A percentile compares a stretch with the other conserved stretches of the same genome.
Evolutionary conservation across 2,888 invertebrate genomes (phyloP).

Genomic region (Nineta flava): DNA sequence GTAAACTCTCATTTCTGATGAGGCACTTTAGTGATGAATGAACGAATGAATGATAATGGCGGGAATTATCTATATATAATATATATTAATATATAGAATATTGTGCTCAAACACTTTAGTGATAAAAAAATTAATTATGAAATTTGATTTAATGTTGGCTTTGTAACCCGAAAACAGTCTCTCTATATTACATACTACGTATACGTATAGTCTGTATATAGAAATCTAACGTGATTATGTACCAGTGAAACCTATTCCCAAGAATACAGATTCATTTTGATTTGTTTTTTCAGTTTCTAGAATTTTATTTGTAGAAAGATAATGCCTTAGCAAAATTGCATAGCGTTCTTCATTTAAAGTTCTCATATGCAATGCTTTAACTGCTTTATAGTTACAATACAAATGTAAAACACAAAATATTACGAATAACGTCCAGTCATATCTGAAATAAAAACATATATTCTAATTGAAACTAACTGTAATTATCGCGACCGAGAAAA

Average conservation of each 20-base stretch:
- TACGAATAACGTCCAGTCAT: conserved; percentile 56
- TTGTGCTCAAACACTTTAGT: too few species aligned
- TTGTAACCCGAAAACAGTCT: too few species aligned
- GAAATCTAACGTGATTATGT: too few species aligned
- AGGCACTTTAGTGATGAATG: too few species aligned
- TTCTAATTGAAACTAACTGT: neutral
- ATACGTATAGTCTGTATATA: too few species aligned
- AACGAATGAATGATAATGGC: too few species aligned
- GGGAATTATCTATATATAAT: too few species aligned
- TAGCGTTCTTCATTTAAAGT: conserved; percentile 70
- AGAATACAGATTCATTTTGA: conserved; percentile 49
- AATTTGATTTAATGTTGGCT: too few species aligned
- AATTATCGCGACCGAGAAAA: neutral
- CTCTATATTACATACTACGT: too few species aligned
- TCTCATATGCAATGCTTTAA: conserved; percentile 60
- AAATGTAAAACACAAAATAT: conserved; percentile 66
- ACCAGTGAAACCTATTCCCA: conserved; percentile 33
- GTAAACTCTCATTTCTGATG: too few species aligned
- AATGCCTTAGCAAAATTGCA: conserved; percentile 49
- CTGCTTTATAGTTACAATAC: conserved; percentile 75
- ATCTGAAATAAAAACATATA: conserved; percentile 31
- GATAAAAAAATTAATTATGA: too few species aligned
- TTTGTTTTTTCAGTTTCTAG: conserved; percentile 51
- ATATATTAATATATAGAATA: too few species aligned
- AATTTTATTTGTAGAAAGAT: conserved; percentile 42